phyloP scores from a whole-genome alignment of 2,797 vertebrate species.

The Carcharodon carcharias region DNA sequence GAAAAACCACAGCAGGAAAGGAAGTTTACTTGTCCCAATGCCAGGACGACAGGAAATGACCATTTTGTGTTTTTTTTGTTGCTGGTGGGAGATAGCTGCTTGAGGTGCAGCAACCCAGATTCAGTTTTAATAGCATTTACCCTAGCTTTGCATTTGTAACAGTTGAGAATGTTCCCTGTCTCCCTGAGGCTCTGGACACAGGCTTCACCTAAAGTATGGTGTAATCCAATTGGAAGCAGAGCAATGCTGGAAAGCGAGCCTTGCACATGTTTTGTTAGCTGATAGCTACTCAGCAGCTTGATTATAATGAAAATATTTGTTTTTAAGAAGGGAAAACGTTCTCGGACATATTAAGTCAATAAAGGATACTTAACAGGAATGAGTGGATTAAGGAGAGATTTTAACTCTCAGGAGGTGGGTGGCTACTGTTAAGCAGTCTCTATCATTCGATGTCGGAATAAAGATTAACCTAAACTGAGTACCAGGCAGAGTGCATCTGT shows the following conservation, averaged over 20 bases:
- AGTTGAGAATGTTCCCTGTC: background rate
- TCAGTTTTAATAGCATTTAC: background rate
- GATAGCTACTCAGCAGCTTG: background rate
- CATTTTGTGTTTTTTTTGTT: background rate
- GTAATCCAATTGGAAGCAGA: background rate
- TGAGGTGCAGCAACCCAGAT: no score
- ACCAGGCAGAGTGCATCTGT: background rate
- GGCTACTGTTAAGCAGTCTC: background rate
- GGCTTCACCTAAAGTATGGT: background rate
- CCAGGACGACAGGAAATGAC: background rate
- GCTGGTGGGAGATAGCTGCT: background rate
- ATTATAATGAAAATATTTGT: background rate
- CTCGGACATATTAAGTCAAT: background rate
- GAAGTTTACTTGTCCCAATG: background rate
- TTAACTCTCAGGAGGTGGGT: background rate
- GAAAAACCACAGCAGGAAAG: background rate
- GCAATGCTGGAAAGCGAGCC: background rate
- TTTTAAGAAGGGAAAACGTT: background rate
- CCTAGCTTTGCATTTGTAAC: no score
- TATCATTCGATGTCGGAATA: background rate
- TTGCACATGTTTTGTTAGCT: background rate
- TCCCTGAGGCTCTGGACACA: background rate
- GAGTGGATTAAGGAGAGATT: constrained; percentile 4
- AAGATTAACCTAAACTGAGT: background rate
- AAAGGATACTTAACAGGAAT: no score